Percentiles rank a stretch among this genome's conserved stretches.
These are phyloP conservation scores for Pterostichus madidus DNA, from an alignment of 2,888 invertebrate genomes.

Conservation along the genomic window DNA sequence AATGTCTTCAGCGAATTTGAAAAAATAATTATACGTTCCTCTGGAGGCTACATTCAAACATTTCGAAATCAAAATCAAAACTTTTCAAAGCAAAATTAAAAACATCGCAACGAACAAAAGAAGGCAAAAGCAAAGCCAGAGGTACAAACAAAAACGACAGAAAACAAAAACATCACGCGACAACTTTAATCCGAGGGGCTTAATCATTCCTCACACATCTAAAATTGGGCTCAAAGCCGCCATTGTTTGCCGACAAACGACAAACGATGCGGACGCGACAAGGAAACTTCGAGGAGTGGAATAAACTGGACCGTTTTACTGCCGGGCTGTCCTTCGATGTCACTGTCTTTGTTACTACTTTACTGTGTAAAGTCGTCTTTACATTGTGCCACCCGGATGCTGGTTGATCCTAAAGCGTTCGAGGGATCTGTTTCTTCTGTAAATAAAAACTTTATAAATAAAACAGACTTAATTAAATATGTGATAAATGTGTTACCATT, in stretches of 20 bases:
- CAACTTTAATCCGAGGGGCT: constrained; percentile 29
- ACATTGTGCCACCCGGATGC: no score
- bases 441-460: no score
- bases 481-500: no score
- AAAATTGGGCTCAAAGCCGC: constrained; percentile 41
- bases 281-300: neutral
- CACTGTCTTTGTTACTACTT: no score
- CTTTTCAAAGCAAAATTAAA: constrained; percentile 11
- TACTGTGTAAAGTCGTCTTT: no score
- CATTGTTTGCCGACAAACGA: constrained; percentile 45
- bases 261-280: neutral
- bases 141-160: constrained; percentile 1
- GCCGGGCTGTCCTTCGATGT: neutral
- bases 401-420: no score
- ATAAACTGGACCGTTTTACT: constrained; percentile 1
- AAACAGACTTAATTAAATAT: no score
- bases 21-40: no score
- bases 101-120: neutral
- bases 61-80: neutral
- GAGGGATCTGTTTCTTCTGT: no score
- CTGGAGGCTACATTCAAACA: neutral
- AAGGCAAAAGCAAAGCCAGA: neutral
- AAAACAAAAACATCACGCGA: constrained; percentile 46
- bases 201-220: constrained; percentile 52
- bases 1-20: no score